Base-by-base conservation (phyloP, 2,797 vertebrate species). In the Clarias pachynema region DNA sequence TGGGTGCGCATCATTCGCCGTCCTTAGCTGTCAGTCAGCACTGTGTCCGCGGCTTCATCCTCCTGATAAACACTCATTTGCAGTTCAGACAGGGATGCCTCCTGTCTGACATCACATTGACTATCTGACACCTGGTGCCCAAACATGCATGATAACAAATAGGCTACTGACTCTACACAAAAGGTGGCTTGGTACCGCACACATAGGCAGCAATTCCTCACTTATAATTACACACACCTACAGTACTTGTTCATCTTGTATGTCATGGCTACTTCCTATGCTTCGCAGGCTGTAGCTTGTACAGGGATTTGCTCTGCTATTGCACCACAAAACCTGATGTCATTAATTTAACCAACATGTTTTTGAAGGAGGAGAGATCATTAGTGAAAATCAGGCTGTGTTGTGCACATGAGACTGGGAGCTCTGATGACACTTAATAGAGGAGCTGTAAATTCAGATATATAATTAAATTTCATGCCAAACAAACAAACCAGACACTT, bases 1-100 rank as follows among this genome's bases (percentile, higher is more conserved):
- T 92, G 90, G 90, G 91, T 89, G 87, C 53, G 87, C 91, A 88
- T 92, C 91, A 90, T 93, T 89, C 86, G 89, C 88, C 81, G 89
- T 90, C 92, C 93, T 93, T 82, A 34, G 15, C 90, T 91, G 91
- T 92, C 87, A 57, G 85, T 86, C 88, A 90, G 88, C 87, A 91
- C 93, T 89, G 81, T 34, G 93, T 92, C 90, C 82, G 7, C n/a
- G 75, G 84, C 79, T 87, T 84, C 90, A 85, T 87, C 83, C 66
- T 49, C n/a, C 65, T 26, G 81, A 68, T 70, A 82, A 82, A 82
- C 80, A 82, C 80, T 37, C 63, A 78, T 44, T n/a, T 29, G 73
- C 81, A 34, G 65, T 66, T 79, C 81, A 69, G 73, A 60, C 73
- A 70, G 80, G 44, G 81, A 77, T 40, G 60, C 5, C 34, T 65